Evolutionary conservation across 2,888 invertebrate species (phyloP), one percentile per base, ranked within the genome.

Genomic region (Chrysopilus asiliformis): DNA sequence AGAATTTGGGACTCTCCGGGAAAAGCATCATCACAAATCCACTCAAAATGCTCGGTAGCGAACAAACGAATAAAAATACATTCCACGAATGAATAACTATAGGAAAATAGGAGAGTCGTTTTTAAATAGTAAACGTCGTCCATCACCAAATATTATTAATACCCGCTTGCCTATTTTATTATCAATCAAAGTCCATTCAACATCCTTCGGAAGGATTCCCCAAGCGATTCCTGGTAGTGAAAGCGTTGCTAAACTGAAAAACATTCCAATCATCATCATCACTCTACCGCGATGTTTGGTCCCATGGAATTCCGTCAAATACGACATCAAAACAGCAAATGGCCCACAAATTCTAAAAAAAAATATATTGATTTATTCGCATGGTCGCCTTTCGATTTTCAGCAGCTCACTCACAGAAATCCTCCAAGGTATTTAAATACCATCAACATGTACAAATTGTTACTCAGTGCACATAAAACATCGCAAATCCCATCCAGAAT

Each of bases 371-470:
- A n/a, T n/a, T n/a, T n/a, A n/a, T n/a, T n/a, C n/a, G n/a, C n/a
- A n/a, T n/a, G n/a, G n/a, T n/a, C n/a, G n/a, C n/a, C n/a, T n/a
- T n/a, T n/a, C n/a, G n/a, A n/a, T n/a, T n/a, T n/a, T n/a, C n/a
- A n/a, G n/a, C n/a, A 27, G 12, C 18, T 7, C n/a, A 68, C 79
- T 76, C 55, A 84, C 84, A 81, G 67, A 43, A 83, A 71, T 2
- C 85, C 85, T 36, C 76, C 75, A 25, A 76, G 56, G 53, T 77
- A 80, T 55, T 81, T 78, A n/a, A 78, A 71, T n/a, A 73, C 54
- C 34, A 80, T 67, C 26, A 84, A 64, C 64, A 75, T 67, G 39
- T 68, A 62, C 50, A 76, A 79, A 49, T 68, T 75, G 49, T 78
- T 78, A 38, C 79, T 74, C 39, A 77, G 55, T 3, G 75, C 72